Evolutionary conservation across 2,797 vertebrate genomes (phyloP), one percentile per base, ranked within the genome.

Genomic region (Anisognathus igniventris): DNA sequence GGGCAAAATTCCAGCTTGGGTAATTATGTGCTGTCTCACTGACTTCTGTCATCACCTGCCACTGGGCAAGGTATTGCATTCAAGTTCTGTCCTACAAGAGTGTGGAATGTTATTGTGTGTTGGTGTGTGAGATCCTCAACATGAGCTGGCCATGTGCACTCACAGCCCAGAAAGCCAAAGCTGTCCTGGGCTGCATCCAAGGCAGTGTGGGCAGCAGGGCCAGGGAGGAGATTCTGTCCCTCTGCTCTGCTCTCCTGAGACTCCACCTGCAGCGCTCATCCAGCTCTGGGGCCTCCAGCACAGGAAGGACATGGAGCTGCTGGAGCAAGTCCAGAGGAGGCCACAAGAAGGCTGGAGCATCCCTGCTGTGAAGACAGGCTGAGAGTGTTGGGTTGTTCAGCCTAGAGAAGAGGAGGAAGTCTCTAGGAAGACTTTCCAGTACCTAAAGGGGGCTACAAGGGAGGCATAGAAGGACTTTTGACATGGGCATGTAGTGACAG

Each of bases 1-100:
- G 87, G 93, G 86, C 92, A 85, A 16, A 73, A 85, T 71, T 95
- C 89, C 93, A 95, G 78, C 22, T 20, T 66, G 72, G 61, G 40
- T 91, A 92, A 92, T 95, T 92, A 65, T 4, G 40, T 81, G 70
- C 65, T 85, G 61, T 93, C 78, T 95, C 2, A 0, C 81, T 75
- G 45, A 81, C 64, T 74, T 89, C 61, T 74, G 72, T 85, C 51
- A 66, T 75, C 10, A 4, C 75, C 95, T 93, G 84, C 62, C 2
- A 0, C 37, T 68, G 68, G 57, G 9, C 88, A 28, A 85, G 17
- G 67, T 31, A 22, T 44, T 74, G 42, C 60, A 53, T 65, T 83
- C 54, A 51, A 22, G 72, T 45, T 44, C 45, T 95, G 30, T 70
- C 50, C 45, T 73, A 14, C 14, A 2, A 20, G n/a, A 67, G 18